These are phyloP conservation scores for Hydroisotoma schaefferi DNA, from an alignment of 2,888 invertebrate genomes.

Conservation along the genomic window DNA sequence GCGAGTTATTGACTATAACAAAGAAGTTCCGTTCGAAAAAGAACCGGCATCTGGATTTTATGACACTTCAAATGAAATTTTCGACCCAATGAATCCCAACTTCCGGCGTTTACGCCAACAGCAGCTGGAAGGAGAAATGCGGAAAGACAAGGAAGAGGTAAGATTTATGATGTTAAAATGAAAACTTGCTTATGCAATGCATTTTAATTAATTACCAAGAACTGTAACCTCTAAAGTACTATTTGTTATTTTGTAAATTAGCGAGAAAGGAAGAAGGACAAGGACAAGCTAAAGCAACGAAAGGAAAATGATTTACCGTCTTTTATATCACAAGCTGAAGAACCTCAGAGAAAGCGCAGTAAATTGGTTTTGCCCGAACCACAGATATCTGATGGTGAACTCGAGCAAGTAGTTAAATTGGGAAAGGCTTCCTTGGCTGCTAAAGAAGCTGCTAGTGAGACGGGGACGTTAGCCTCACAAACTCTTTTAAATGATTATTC, in stretches of 20 bases:
- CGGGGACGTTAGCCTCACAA: slow-evolving; percentile 72
- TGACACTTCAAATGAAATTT: slow-evolving; percentile 83
- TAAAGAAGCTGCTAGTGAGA: slow-evolving; percentile 78
- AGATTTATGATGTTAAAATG: no score
- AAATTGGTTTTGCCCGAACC: slow-evolving; percentile 95
- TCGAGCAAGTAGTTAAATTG: slow-evolving; percentile 87
- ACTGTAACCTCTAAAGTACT: background rate
- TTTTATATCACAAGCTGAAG: slow-evolving; percentile 80
- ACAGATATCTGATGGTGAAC: slow-evolving; percentile 89
- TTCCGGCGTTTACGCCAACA: slow-evolving; percentile 86
- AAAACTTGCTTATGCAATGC: no score
- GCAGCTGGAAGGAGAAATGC: slow-evolving; percentile 85
- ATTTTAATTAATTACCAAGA: background rate
- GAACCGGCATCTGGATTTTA: slow-evolving; percentile 88
- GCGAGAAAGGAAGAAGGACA: slow-evolving; percentile 90
- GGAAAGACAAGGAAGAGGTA: slow-evolving; percentile 86
- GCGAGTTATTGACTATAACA: slow-evolving; percentile 93
- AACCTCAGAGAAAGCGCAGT: slow-evolving; percentile 86
- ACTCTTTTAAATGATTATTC: slow-evolving; percentile 88
- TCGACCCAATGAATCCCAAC: slow-evolving; percentile 84
- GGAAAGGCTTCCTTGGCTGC: slow-evolving; percentile 85
- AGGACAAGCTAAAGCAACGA: slow-evolving; percentile 87
- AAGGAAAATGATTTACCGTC: slow-evolving; percentile 94
- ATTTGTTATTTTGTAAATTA: slow-evolving; percentile 52
- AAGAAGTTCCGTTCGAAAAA: slow-evolving; percentile 97